phyloP scores from a whole-genome alignment of 2,888 invertebrate species.

The Clusia tigrina region DNA sequence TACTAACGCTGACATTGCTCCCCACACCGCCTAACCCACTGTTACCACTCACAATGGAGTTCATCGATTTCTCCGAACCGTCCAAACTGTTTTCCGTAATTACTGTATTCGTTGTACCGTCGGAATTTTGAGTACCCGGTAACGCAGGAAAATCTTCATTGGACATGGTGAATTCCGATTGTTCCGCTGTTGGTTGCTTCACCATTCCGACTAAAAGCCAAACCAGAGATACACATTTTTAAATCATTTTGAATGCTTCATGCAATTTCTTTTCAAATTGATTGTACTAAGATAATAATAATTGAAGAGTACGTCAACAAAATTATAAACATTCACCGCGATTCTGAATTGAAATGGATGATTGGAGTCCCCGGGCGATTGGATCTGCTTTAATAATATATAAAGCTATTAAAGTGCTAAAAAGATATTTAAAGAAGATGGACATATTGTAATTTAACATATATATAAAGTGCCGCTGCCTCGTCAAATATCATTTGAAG shows the following conservation, averaged over 20 bases:
- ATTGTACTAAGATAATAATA: conserved; percentile 18
- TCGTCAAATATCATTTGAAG: too few species aligned
- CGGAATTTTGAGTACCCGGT: conserved; percentile 86
- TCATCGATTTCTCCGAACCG: conserved; percentile 63
- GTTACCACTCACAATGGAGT: conserved; percentile 61
- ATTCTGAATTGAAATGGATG: too few species aligned
- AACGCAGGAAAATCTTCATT: conserved; percentile 99
- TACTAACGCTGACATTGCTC: conserved; percentile 44
- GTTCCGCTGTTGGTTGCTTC: conserved; percentile 90
- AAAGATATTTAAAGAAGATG: too few species aligned
- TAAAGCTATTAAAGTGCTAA: too few species aligned
- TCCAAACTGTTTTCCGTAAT: conserved; percentile 61
- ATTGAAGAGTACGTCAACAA: too few species aligned
- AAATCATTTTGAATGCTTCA: conserved; percentile 12
- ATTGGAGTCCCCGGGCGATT: too few species aligned
- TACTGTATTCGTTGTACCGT: conserved; percentile 66
- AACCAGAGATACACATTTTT: neutral
- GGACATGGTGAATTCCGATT: conserved; percentile 96
- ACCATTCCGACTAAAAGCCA: conserved; percentile 83
- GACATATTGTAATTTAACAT: too few species aligned
- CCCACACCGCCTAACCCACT: conserved; percentile 47
- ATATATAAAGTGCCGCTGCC: too few species aligned
- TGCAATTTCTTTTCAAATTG: conserved; percentile 15
- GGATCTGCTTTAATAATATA: too few species aligned
- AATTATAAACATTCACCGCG: too few species aligned